Evolutionary conservation across 1,140 invertebrate genomes (phyloP).

Genomic region (Hesperophylax magnus): DNA sequence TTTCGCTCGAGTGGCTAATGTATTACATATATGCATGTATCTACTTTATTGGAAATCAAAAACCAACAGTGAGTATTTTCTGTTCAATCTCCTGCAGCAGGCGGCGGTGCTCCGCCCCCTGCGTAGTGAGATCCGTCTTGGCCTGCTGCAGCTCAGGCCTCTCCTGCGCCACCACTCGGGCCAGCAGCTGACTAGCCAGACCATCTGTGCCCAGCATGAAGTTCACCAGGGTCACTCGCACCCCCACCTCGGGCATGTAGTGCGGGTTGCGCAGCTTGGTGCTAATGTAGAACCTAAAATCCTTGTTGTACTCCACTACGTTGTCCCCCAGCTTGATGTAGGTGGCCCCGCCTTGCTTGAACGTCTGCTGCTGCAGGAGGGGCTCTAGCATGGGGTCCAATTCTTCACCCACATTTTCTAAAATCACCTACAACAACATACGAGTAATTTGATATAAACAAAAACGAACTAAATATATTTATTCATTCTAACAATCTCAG

Average conservation of each 20-base stretch:
- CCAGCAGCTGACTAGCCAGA: slow-evolving; percentile 91
- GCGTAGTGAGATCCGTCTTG: slow-evolving; percentile 90
- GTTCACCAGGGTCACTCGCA: slow-evolving; percentile 94
- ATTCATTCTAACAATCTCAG: no score
- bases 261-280: slow-evolving; percentile 95
- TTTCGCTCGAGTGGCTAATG: no score
- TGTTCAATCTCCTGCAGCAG: slow-evolving; percentile 95
- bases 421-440: slow-evolving; percentile 74
- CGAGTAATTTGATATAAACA: no score
- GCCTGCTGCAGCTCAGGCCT: slow-evolving; percentile 93
- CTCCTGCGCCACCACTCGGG: slow-evolving; percentile 93
- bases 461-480: no score
- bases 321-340: slow-evolving; percentile 89
- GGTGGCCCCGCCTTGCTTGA: slow-evolving; percentile 86
- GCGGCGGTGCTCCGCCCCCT: slow-evolving; percentile 93
- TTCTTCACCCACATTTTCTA: slow-evolving; percentile 92
- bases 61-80: slow-evolving; percentile 78
- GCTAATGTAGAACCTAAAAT: slow-evolving; percentile 95
- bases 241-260: slow-evolving; percentile 91
- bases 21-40: no score
- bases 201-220: slow-evolving; percentile 94
- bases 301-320: slow-evolving; percentile 86
- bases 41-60: neutral
- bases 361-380: slow-evolving; percentile 88
- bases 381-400: slow-evolving; percentile 92